Evolutionary conservation across 2,113 vertebrate species (phyloP).

Genomic region (Synodontis membranacea): DNA sequence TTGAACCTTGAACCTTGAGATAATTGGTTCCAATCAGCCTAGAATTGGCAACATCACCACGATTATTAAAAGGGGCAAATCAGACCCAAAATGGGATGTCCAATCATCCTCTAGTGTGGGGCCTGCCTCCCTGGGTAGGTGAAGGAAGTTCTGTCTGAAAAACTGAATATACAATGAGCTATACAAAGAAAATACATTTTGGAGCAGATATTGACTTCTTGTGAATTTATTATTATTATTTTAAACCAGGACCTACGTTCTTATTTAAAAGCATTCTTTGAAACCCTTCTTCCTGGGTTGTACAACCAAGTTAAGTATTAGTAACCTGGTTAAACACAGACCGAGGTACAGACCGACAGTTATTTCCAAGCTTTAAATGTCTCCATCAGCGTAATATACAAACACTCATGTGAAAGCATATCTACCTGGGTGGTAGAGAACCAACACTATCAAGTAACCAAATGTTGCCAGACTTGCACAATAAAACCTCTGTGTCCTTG

Average conservation of each 20-base stretch:
- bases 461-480: slow-evolving; percentile 4
- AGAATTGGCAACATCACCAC: no score
- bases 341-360: neutral
- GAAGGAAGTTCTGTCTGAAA: neutral
- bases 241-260: neutral
- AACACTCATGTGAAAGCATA: neutral
- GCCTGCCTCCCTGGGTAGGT: neutral
- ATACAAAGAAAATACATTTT: neutral
- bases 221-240: neutral
- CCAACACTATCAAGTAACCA: neutral
- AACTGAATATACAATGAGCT: neutral
- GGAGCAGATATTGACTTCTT: neutral
- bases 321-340: neutral
- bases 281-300: neutral
- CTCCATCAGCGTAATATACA: neutral
- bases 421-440: neutral
- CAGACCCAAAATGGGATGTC: no score
- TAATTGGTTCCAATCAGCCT: no score
- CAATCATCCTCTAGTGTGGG: no score
- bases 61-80: no score
- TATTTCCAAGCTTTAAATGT: neutral
- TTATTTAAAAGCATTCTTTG: neutral
- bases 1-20: no score
- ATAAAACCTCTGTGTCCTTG: slow-evolving; percentile 3
- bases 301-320: neutral